Evolutionary conservation across 2,888 invertebrate genomes (phyloP).

Genomic region (Druceiella hillmani): DNA sequence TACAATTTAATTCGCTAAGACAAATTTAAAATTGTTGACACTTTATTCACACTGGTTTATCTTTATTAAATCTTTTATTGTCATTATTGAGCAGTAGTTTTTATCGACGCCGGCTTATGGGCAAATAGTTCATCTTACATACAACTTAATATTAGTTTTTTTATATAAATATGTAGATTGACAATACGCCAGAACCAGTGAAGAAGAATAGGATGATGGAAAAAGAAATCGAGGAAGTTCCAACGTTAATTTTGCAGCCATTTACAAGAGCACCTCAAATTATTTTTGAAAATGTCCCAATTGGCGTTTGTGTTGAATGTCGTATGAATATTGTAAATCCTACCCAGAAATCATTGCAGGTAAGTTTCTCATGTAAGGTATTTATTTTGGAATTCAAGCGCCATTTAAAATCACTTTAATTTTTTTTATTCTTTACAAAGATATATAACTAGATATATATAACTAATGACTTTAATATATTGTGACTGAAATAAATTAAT

Average conservation of each 20-base stretch:
- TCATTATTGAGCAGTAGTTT: no score
- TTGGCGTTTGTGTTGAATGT: conserved; percentile 51
- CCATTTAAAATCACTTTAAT: neutral
- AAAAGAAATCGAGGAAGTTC: conserved; percentile 42
- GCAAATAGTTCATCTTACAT: no score
- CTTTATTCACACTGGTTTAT: no score
- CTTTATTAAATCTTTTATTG: no score
- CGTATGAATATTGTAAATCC: conserved; percentile 57
- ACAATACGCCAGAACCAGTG: conserved; percentile 46
- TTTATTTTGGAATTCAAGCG: conserved; percentile 1
- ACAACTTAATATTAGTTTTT: no score
- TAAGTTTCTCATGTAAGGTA: conserved; percentile 21
- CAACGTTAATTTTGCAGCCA: conserved; percentile 56
- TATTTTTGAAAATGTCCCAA: conserved; percentile 59
- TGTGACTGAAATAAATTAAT: no score
- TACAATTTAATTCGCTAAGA: no score
- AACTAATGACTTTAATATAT: neutral
- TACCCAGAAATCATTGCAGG: conserved; percentile 38
- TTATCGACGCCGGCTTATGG: no score
- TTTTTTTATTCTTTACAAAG: neutral
- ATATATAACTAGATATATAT: neutral
- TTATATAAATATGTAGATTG: no score
- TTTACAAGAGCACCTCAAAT: conserved; percentile 63
- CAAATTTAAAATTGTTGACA: no score
- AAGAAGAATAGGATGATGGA: conserved; percentile 34